Base-by-base conservation (phyloP, 2,797 vertebrate species). In the Acropternis orthonyx region DNA sequence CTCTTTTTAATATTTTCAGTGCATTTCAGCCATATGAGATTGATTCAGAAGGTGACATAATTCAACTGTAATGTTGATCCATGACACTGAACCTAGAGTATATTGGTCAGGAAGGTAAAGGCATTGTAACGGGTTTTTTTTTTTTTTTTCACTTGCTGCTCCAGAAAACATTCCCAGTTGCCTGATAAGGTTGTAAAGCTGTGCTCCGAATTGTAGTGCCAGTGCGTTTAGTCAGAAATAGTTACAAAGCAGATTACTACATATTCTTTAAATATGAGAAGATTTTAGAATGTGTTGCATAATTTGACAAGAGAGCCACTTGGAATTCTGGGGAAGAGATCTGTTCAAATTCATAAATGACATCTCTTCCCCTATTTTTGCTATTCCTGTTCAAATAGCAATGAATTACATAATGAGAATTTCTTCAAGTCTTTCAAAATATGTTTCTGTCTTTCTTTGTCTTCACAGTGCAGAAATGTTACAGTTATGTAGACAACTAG, bases 1-100 rank as follows among this genome's bases (percentile, higher is more conserved):
- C 43, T 78, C 28, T 44, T 59, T 83, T 75, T 88, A 94, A 67
- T 75, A 88, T 80, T 91, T 95, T 88, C 79, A 46, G 32, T 66
- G 28, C 39, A 48, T 59, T 48, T 88, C 51, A 86, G n/a, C 28
- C 28, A 22, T 56, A 78, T 49, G 34, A 84, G 23, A 52, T 81
- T 68, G 36, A 81, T 78, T 37, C 21, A 71, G 67, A 63, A 87
- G 7, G 23, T 68, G 34, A 24, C 90, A 51, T 59, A 88, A 79
- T 46, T 90, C 39, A 75, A 2, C 43, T 3, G 3, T 75, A 54
- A 39, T 63, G 81, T 32, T 69, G 80, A 84, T 81, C 49, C 27
- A 21, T 18, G 72, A 10, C 36, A 76, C 3, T 49, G 27, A 83
- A 72, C 14, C 15, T 78, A 84, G 55, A 87, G 73, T 85, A 44